Conservation (phyloP, 2,113 vertebrate genomes). For the Shinisaurus crocodilurus region DNA sequence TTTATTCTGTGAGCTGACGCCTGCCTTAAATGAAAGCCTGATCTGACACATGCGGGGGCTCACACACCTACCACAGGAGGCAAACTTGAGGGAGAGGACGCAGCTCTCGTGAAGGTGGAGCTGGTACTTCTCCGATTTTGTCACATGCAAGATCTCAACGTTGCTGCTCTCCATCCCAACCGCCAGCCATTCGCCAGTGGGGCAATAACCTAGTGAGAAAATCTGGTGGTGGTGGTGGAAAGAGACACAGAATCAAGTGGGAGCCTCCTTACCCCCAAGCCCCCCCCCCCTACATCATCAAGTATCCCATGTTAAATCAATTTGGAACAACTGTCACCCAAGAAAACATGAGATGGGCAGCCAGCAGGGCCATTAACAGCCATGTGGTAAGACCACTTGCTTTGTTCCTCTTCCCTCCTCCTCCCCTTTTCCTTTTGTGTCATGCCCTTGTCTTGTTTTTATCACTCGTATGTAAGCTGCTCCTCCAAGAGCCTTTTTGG, state of each 20-base stretch:
- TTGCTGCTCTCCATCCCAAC: constrained; percentile 87
- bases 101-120: constrained; percentile 79
- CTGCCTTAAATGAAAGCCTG: not conserved
- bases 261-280: not conserved
- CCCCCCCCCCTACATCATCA: not conserved
- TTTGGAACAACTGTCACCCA: too few species aligned
- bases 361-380: too few species aligned
- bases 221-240: constrained; percentile 43
- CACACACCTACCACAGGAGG: constrained; percentile 74
- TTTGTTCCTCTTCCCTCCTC: not conserved
- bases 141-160: constrained; percentile 83
- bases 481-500: too few species aligned
- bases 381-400: too few species aligned
- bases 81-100: constrained; percentile 83
- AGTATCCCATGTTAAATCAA: not conserved
- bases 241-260: not conserved
- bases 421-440: not conserved
- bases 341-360: too few species aligned
- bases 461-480: too few species aligned
- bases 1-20: too few species aligned
- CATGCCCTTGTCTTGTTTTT: too few species aligned
- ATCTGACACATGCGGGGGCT: not conserved
- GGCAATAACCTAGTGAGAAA: constrained; percentile 80
- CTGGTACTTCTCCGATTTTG: constrained; percentile 76
- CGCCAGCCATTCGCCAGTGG: constrained; percentile 81